A percentile compares a stretch with the other conserved stretches of the same genome.
phyloP scores from a whole-genome alignment of 2,113 vertebrate genomes.

The Stigmatopora nigra region DNA sequence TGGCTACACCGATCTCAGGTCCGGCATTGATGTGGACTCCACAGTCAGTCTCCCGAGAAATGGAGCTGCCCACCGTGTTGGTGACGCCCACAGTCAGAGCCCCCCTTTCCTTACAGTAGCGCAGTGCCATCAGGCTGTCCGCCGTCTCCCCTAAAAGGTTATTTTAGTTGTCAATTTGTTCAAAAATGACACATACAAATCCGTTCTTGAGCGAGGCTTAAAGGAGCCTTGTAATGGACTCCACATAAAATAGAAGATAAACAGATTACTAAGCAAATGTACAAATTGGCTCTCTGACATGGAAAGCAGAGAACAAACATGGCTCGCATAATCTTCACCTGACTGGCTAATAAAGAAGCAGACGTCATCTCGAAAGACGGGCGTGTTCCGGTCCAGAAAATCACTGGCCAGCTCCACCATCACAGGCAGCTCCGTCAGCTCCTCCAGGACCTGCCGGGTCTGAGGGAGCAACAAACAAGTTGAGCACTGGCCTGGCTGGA shows the following conservation, averaged over 20 bases:
- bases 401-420: constrained; percentile 98
- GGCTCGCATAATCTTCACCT: constrained; percentile 64
- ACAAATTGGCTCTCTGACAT: neutral
- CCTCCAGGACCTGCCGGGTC: constrained; percentile 97
- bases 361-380: constrained; percentile 93
- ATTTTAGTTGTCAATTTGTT: constrained; percentile 1
- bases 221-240: neutral
- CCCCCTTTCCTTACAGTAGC: constrained; percentile 91
- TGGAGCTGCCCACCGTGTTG: constrained; percentile 97
- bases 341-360: constrained; percentile 99
- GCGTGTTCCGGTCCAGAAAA: constrained; percentile 96
- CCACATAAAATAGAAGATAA: constrained; percentile 13
- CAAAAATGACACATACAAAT: constrained; percentile 1
- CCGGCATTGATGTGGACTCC: constrained; percentile 97
- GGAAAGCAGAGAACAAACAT: constrained; percentile 19
- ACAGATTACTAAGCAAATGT: neutral
- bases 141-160: constrained; percentile 84
- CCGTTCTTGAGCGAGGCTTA: neutral
- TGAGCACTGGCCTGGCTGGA: neutral
- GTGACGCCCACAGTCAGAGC: constrained; percentile 93
- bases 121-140: constrained; percentile 88
- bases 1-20: constrained; percentile 94
- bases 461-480: constrained; percentile 44
- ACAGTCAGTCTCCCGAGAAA: constrained; percentile 93
- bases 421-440: constrained; percentile 91